phyloP scores from a whole-genome alignment of 1,140 invertebrate species.

The Ptiloglossa arizonensis region DNA sequence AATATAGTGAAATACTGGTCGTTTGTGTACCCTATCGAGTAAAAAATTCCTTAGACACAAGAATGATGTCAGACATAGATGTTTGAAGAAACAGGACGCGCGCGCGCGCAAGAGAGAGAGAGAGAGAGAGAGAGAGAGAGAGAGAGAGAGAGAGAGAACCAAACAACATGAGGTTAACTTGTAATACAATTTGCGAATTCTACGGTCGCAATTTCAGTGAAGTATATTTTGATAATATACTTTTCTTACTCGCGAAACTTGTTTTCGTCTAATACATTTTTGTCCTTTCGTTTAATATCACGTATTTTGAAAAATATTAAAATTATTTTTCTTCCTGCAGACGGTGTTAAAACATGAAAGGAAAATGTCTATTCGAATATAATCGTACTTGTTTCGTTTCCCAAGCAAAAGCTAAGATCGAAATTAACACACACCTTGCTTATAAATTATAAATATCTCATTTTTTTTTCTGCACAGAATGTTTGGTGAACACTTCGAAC shows the following conservation, averaged over 20 bases:
- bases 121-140: neutral
- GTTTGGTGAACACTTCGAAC: neutral
- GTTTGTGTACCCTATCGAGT: constrained; percentile 42
- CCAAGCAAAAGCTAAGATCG: neutral
- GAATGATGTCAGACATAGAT: constrained; percentile 10
- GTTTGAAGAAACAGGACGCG: neutral
- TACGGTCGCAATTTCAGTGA: constrained; percentile 51
- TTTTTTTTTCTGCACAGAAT: neutral
- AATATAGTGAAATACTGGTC: constrained; percentile 55
- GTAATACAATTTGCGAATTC: constrained; percentile 23
- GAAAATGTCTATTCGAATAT: neutral
- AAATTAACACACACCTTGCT: too few relatives aligned
- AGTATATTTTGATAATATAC: constrained; percentile 7
- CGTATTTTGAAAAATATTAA: neutral
- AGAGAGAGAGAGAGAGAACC: neutral
- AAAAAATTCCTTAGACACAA: constrained; percentile 46
- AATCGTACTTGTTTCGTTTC: neutral
- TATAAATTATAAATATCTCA: neutral
- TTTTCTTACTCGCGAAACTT: neutral
- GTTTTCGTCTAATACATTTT: constrained; percentile 1
- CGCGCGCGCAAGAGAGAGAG: neutral
- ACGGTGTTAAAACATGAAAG: neutral
- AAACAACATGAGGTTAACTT: constrained; percentile 34
- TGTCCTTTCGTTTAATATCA: constrained; percentile 3
- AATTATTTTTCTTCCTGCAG: neutral